These are phyloP conservation scores for Trachythela sp. DNA, from an alignment of 64 coral and sea anemone genomes.

Conservation along the genomic window DNA sequence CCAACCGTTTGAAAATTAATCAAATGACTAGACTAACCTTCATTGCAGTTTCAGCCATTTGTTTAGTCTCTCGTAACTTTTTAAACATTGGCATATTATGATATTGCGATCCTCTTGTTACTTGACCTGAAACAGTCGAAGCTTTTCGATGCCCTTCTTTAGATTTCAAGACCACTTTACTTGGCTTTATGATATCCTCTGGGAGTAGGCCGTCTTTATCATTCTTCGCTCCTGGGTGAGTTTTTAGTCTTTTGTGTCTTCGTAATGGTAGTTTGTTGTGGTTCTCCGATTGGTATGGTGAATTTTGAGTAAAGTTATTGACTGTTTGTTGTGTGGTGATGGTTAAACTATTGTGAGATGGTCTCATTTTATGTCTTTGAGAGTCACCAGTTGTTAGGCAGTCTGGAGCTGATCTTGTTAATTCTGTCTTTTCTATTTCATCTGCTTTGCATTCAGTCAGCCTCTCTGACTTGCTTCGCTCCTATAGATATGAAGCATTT, in stretches of 20 bases:
- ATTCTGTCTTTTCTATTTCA: too few species aligned
- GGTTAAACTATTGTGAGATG: too few species aligned
- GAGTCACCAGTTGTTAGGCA: too few species aligned
- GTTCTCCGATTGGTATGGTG: neutral
- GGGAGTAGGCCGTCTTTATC: neutral
- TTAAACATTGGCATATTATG: constrained; percentile 75
- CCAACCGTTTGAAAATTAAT: too few species aligned
- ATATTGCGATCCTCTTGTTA: constrained; percentile 48
- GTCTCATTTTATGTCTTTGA: too few species aligned
- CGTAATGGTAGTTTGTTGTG: neutral
- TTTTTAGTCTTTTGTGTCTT: neutral
- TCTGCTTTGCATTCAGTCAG: too few species aligned
- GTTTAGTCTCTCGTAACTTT: constrained; percentile 74
- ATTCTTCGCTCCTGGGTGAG: neutral
- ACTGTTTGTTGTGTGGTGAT: neutral
- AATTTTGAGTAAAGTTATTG: neutral
- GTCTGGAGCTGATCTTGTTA: too few species aligned
- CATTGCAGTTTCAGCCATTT: constrained; percentile 68
- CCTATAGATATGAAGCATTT: too few species aligned
- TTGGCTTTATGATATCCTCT: constrained; percentile 24
- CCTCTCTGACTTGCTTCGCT: too few species aligned
- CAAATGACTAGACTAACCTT: constrained; percentile 41
- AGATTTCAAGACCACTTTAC: neutral
- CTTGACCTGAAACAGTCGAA: constrained; percentile 36
- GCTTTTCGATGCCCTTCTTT: constrained; percentile 42